Evolutionary conservation across 2,113 vertebrate genomes (phyloP), one percentile per base, ranked within the genome.

Genomic region (Heterochromis multidens): DNA sequence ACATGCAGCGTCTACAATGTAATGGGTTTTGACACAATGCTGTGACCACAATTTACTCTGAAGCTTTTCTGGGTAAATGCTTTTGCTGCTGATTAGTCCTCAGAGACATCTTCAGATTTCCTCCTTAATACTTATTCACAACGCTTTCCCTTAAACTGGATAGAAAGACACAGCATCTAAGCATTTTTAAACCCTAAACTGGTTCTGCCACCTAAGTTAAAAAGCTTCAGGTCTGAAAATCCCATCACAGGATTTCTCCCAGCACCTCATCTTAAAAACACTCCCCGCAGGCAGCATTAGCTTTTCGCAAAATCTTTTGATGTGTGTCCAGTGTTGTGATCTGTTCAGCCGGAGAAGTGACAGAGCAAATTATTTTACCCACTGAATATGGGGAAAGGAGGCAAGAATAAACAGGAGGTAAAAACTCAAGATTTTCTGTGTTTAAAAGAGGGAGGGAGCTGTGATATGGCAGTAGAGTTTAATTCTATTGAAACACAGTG

Each of bases 221-320:
- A 91, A 93, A 88, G 83, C 62, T 70, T 59, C 79, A 56, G 58
- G 59, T 58, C 33, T 74, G n/a, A 83, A 87, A 84, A 81, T 84
- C 78, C 65, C 25, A 37, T 85, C 83, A 80, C 31, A 80, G 72
- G 76, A 13, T 87, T 89, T 82, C 70, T 31, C 78, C 35, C 4
- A 59, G 70, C 19, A 46, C 58, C 59, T 85, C 62, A 35, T 90
- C 82, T 84, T 80, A 29, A 86, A 88, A 91, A 84, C 58, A 56
- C 65, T 14, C 13, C 62, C 76, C 1, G 6, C 25, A 54, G 77
- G 81, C 40, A 82, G 81, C 84, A 84, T 87, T 77, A 84, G 80
- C 85, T 74, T 87, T 86, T 88, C 19, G 67, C 27, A 43, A 67
- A 77, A 61, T 81, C 59, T 90, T 29, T 31, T 83, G 59, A 84